Base-by-base conservation (phyloP, 1,140 invertebrate species). In the Pseudomyrmex flavicornis region DNA sequence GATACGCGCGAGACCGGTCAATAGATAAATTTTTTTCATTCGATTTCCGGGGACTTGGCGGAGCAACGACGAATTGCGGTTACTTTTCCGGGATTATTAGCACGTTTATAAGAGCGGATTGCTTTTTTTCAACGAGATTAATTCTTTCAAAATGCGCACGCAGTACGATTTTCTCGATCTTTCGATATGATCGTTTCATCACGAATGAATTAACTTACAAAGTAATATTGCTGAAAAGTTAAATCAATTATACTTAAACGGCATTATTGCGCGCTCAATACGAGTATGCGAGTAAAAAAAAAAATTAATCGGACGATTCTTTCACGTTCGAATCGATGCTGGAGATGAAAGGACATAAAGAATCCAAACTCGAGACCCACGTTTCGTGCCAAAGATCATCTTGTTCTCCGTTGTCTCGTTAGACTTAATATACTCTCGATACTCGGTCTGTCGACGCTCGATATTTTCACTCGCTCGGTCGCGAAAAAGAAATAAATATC, bases 21-120 rank as follows among this genome's bases (percentile, higher is more conserved):
- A 68, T 76, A 54, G 61, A 54, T 35, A 22, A 26, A 26, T 44
- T 66, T n/a, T 70, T 48, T 20, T 26, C 22, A 17, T 48, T 69
- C 50, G 52, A 46, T 26, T 79, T 79, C n/a, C 35, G 65, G 65
- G 76, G 65, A 79, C 35, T 22, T 20, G 63, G 59, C 59, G 61
- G 48, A 65, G 48, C 61, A 12, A 54, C 74, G 61, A 65, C 62
- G 63, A 52, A 79, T 70, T 54, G 54, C 12, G 52, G 44, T 79
- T 54, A 54, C 35, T 54, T 70, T 59, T 22, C 52, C 66, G 35
- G 13, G 17, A 26, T 79, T 79, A 59, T 70, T 70, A 56, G 70
- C n/a, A 22, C 52, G 26, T 26, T 44, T 48, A 62, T 9, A 54
- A 54, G 26, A 15, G n/a, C 10, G 15, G 7, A 22, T 20, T 17